Conservation (phyloP, 2,888 invertebrate genomes). For the Luffia ferchaultella region DNA sequence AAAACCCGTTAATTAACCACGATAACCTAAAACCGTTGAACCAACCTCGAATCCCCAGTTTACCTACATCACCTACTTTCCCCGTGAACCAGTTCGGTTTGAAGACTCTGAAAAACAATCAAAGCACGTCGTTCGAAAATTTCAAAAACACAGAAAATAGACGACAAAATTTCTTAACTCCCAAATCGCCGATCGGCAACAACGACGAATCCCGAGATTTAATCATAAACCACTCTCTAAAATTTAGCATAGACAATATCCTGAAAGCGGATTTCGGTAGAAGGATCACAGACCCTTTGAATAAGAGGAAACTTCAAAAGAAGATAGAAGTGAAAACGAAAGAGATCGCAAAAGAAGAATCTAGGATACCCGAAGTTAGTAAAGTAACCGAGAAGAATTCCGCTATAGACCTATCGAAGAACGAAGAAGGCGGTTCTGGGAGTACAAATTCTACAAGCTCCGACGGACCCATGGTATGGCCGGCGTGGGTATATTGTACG, state of each 20-base stretch:
- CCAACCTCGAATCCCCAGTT: slow-evolving; percentile 32
- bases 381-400: slow-evolving; percentile 36
- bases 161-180: slow-evolving; percentile 26
- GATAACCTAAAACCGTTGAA: slow-evolving; percentile 39
- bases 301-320: slow-evolving; percentile 62
- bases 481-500: slow-evolving; percentile 99
- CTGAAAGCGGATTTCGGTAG: slow-evolving; percentile 86
- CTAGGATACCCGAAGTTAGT: slow-evolving; percentile 48
- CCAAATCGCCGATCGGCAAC: slow-evolving; percentile 44
- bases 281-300: slow-evolving; percentile 72
- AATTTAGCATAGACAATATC: slow-evolving; percentile 89
- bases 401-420: slow-evolving; percentile 53
- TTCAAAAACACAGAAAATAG: slow-evolving; percentile 35
- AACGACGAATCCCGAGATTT: slow-evolving; percentile 37
- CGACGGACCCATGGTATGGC: slow-evolving; percentile 74
- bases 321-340: slow-evolving; percentile 17
- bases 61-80: slow-evolving; percentile 21
- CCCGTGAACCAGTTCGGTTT: slow-evolving; percentile 34
- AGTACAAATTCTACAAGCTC: slow-evolving; percentile 18
- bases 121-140: slow-evolving; percentile 18
- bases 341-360: slow-evolving; percentile 20
- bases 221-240: slow-evolving; percentile 66
- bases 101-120: slow-evolving; percentile 20
- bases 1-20: slow-evolving; percentile 45
- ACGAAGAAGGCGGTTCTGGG: slow-evolving; percentile 39